Evolutionary conservation across 2,888 invertebrate species (phyloP), one percentile per base, ranked within the genome.

Genomic region (Tromatobia lineatoria): DNA sequence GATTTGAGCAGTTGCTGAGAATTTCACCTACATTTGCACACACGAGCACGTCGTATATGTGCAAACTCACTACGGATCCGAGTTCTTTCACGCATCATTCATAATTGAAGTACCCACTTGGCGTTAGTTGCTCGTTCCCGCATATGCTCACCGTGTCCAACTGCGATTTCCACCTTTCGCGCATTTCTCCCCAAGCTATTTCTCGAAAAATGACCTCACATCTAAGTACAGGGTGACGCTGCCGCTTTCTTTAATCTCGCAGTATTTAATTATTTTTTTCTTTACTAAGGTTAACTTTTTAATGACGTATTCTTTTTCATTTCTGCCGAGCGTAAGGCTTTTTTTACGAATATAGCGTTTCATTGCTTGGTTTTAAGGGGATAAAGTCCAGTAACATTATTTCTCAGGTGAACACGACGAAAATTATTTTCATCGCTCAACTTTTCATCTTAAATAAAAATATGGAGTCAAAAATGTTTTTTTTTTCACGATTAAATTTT

Each of bases 101-200:
- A 80, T 76, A 79, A 83, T 83, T 83, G 73, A 76, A 80, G 80
- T 47, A 71, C 71, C 64, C 78, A 69, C 78, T 69, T 79, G 38
- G 73, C 67, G 52, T 42, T 74, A 64, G 71, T 80, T 69, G 76
- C 76, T 80, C 83, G 23, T 23, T 59, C 66, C 59, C 13, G 34
- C 54, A 50, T 18, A 15, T 38, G n/a, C n/a, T 76, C 57, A 20
- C n/a, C 59, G 20, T 8, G 29, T 50, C 57, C n/a, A 15, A 23
- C 42, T 8, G 18, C 18, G 64, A 7, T 64, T 38, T 25, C 3
- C 34, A 34, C 29, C 23, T 70, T 70, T 34, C 38, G 34, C 15
- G 18, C 52, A 34, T 70, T 52, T 78, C 52, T 57, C 69, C 29
- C n/a, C 20, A 50, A 67, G 64, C n/a, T 8, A 45, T 71, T 79